Evolutionary conservation across 2,113 vertebrate genomes (phyloP), one percentile per base, ranked within the genome.

Genomic region (Acrocephalus arundinaceus): DNA sequence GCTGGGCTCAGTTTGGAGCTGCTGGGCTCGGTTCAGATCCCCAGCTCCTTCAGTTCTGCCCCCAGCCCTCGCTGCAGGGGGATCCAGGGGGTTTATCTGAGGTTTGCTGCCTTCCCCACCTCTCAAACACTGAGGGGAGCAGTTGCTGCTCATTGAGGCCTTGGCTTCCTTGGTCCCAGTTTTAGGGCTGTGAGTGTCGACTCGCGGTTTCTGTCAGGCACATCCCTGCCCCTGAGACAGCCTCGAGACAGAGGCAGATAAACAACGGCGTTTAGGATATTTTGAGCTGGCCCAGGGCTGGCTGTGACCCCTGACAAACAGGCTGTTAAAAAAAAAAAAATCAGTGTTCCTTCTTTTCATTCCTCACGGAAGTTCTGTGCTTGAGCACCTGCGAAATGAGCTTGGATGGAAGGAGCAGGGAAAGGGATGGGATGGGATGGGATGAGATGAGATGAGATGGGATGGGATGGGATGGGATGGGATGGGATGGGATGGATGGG

Each of bases 211-310:
- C 3, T 81, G 57, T 67, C 23, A 18, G 48, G 41, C 45, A 54
- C 25, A 13, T 46, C 55, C 72, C 65, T 46, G 66, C 37, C 59
- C 19, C 33, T 59, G 33, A 19, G 59, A 25, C 45, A 70, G 49
- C 75, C n/a, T 65, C 0, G 0, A 48, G 33, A 52, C 23, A 59
- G 30, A 0, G 2, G 51, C 11, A 52, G 67, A 72, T 2, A 17
- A 65, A 25, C 15, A 61, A 7, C 4, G 28, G 15, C 13, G 30
- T 51, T 85, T 67, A 13, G 20, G 72, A 2, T 41, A 6, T 67
- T 54, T 74, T 19, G 45, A 67, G 39, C 66, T 91, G 68, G 8
- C 54, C 27, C 14, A 16, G 75, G 73, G 55, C 41, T 71, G 55
- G 21, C 81, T 63, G 41, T 49, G 33, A 30, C 6, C 67, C 43